Percentiles rank a stretch among this genome's conserved stretches.
Conservation (phyloP, 2,888 invertebrate genomes). For the Nowickia ferox region DNA sequence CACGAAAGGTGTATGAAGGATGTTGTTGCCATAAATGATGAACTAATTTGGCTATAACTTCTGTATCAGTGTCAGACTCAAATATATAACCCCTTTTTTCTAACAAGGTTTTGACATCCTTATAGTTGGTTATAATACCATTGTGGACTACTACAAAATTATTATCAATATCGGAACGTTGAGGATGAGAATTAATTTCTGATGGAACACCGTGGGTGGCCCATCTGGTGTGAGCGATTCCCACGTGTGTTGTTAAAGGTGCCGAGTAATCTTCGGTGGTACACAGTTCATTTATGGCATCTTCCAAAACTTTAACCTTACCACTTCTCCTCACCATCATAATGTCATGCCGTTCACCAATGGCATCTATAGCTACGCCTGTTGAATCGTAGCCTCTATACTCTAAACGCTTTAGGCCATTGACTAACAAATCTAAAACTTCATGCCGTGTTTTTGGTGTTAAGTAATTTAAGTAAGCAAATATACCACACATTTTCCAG, state of each 20-base stretch:
- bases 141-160: constrained; percentile 96
- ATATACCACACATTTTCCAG: constrained; percentile 89
- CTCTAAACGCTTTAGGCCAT: constrained; percentile 97
- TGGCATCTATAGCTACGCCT: constrained; percentile 93
- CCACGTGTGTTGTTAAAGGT: constrained; percentile 92
- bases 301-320: constrained; percentile 95
- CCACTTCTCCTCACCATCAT: constrained; percentile 94
- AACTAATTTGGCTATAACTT: constrained; percentile 98
- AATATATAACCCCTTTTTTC: constrained; percentile 95
- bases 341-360: constrained; percentile 88
- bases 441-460: constrained; percentile 97
- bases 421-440: constrained; percentile 96
- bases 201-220: constrained; percentile 99
- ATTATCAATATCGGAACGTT: constrained; percentile 93
- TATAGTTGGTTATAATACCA: constrained; percentile 99
- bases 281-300: constrained; percentile 88
- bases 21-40: constrained; percentile 96
- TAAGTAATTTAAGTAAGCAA: constrained; percentile 99
- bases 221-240: constrained; percentile 99
- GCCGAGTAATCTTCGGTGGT: constrained; percentile 87
- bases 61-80: constrained; percentile 99
- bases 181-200: constrained; percentile 97
- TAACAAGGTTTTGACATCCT: constrained; percentile 95
- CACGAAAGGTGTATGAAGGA: constrained; percentile 95
- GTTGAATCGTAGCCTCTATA: constrained; percentile 99